phyloP scores from a whole-genome alignment of 2,888 invertebrate species.

The Thumatha senex region DNA sequence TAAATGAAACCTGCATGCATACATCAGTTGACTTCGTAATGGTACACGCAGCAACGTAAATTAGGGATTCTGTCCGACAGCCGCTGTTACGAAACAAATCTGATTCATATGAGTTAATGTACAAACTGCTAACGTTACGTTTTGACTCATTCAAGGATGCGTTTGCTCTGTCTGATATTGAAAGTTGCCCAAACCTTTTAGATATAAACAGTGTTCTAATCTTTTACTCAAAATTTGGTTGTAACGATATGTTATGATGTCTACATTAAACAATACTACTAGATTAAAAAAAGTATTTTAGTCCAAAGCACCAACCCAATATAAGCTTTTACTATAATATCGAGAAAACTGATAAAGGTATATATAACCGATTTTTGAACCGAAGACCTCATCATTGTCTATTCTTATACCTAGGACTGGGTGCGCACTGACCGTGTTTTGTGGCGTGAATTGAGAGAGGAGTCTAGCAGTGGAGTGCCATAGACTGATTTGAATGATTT shows the following conservation, averaged over 20 bases:
- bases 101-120: not conserved
- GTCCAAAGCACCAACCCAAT: no score
- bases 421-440: no score
- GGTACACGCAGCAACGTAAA: not conserved
- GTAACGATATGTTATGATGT: not conserved
- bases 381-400: no score
- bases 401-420: no score
- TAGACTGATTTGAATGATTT: no score
- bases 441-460: no score
- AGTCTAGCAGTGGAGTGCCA: no score
- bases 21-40: not conserved
- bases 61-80: not conserved
- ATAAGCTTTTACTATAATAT: no score
- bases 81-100: conserved; percentile 1
- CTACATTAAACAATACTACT: not conserved
- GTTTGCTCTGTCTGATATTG: not conserved
- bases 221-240: not conserved
- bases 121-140: conserved; percentile 2
- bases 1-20: not conserved
- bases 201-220: no score
- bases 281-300: no score
- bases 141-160: not conserved
- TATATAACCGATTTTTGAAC: no score
- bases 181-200: not conserved
- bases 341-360: no score